Base-by-base conservation (phyloP, 2,113 vertebrate genomes). In the Lophotis ruficrista region DNA sequence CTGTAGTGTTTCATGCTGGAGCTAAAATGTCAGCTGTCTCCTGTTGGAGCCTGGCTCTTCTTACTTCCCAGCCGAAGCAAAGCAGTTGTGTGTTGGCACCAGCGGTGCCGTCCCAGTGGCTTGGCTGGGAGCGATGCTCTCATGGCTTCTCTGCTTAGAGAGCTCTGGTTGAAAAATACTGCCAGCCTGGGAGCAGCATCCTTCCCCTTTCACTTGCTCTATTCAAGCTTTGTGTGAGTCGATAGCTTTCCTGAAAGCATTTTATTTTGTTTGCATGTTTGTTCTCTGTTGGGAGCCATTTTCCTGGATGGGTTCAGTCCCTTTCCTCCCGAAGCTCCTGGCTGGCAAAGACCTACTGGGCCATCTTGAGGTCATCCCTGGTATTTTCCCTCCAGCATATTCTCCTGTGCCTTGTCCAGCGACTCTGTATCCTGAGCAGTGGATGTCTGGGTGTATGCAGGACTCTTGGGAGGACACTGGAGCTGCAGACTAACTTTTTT, bases 331-430 rank as follows among this genome's bases (percentile, higher is more conserved):
- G 89, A 54, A 89, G 89, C 66, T 96, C 18, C 92, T 94, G 58
- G 70, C 89, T 96, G 96, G 86, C 83, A 93, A 95, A 95, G 96
- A 96, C 89, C 94, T 95, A 95, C 83, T 96, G 96, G 96, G 96
- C 95, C 96, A 96, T 96, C 94, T 96, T 95, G 96, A 96, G 96
- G 95, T 96, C 95, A 92, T 95, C 96, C 73, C 73, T 95, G 94
- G 94, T 96, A 96, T 96, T 97, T 97, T 96, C 92, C 95, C 88
- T 97, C 60, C 77, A 93, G 95, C 35, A 0, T 78, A 60, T 90
- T 93, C 72, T 93, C 65, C 5, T 16, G 65, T 61, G 80, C 45
- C 23, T 93, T 93, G 92, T 92, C 96, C 86, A 25, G 72, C 6
- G 0, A 5, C 61, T 45, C 10, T 38, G 1, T 53, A 33, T 69